phyloP scores from a whole-genome alignment of 2,888 invertebrate genomes.

The Agonum fuliginosum region DNA sequence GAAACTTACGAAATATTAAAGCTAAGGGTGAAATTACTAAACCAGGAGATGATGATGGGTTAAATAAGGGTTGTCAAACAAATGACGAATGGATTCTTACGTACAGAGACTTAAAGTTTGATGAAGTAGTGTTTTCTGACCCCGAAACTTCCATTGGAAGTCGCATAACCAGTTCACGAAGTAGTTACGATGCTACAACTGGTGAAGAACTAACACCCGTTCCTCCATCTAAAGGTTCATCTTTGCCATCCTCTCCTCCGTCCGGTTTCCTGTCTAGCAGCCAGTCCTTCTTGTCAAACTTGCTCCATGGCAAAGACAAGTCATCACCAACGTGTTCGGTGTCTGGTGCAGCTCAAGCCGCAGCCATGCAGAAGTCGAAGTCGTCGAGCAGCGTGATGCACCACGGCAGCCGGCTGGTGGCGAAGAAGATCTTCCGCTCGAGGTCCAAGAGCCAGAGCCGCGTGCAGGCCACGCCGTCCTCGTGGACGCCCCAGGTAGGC shows the following conservation, averaged over 20 bases:
- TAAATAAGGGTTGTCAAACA: constrained; percentile 85
- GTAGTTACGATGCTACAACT: constrained; percentile 74
- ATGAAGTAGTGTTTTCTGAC: constrained; percentile 68
- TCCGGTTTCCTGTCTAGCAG: constrained; percentile 74
- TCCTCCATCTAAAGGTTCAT: constrained; percentile 65
- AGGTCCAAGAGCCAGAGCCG: constrained; percentile 89
- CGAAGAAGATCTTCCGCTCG: constrained; percentile 89
- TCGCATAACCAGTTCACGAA: constrained; percentile 74
- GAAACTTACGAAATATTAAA: constrained; percentile 88
- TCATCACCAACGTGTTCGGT: constrained; percentile 64
- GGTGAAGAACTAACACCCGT: constrained; percentile 68
- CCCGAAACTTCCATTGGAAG: constrained; percentile 66
- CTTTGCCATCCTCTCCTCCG: constrained; percentile 70
- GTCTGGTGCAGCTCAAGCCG: constrained; percentile 71
- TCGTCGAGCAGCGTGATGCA: constrained; percentile 91
- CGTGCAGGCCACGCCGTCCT: constrained; percentile 76
- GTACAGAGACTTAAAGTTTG: constrained; percentile 74
- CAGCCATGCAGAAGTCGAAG: constrained; percentile 92
- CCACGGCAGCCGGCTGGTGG: constrained; percentile 81
- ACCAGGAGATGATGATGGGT: constrained; percentile 86
- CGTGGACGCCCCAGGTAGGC: constrained; percentile 91
- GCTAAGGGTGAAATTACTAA: constrained; percentile 85
- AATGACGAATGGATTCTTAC: constrained; percentile 84
- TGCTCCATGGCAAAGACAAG: constrained; percentile 75
- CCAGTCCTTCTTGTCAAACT: constrained; percentile 79